phyloP scores from a whole-genome alignment of 2,797 vertebrate genomes.

The Eutrigla gurnardus region DNA sequence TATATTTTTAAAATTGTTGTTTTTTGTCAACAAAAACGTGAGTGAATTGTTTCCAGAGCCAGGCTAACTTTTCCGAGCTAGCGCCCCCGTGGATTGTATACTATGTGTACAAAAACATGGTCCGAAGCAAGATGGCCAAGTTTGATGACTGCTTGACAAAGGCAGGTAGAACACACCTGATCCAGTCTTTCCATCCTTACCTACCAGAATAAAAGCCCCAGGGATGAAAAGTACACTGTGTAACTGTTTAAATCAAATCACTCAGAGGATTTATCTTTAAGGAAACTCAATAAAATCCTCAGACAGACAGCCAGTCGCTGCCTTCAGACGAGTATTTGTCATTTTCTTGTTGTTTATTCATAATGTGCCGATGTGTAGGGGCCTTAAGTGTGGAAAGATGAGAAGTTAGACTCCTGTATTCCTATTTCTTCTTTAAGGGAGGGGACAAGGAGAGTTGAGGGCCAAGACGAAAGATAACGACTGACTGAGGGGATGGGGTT shows the following conservation, averaged over 20 bases:
- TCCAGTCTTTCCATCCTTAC: not conserved
- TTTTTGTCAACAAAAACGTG: too few relatives aligned
- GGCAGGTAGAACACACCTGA: not conserved
- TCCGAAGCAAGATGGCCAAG: not conserved
- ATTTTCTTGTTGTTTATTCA: not conserved
- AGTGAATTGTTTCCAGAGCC: too few relatives aligned
- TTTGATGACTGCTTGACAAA: not conserved
- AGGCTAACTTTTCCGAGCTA: too few relatives aligned
- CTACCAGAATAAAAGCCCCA: not conserved
- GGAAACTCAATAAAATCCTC: not conserved
- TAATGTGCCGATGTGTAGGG: not conserved
- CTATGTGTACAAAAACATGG: not conserved
- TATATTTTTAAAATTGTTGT: too few relatives aligned
- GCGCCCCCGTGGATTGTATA: not conserved
- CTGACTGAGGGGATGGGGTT: conserved; percentile 14
- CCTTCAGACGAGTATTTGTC: not conserved
- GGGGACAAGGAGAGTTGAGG: conserved; percentile 66
- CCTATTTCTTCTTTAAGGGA: conserved; percentile 15
- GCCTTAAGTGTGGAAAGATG: conserved; percentile 8
- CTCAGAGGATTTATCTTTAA: not conserved
- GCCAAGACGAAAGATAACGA: conserved; percentile 54
- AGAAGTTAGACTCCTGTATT: conserved; percentile 27
- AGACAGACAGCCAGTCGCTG: not conserved
- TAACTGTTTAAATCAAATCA: not conserved
- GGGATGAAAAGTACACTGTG: not conserved